These are phyloP conservation scores for Xiphophorus maculatus DNA, from an alignment of 2,113 vertebrate species.

Conservation along the genomic window DNA sequence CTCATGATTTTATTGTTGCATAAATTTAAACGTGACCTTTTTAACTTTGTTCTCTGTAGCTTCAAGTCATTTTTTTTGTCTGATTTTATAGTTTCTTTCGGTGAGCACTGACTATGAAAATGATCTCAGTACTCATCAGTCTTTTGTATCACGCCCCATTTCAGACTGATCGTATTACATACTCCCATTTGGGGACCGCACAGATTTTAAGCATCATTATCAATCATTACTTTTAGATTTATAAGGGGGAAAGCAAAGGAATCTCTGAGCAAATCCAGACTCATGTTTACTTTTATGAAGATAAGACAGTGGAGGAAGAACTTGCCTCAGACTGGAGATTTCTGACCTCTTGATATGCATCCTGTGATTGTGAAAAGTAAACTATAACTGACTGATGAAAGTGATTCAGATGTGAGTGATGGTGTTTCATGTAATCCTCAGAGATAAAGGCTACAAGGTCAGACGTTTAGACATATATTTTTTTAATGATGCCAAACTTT, in stretches of 20 bases:
- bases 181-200: slow-evolving; percentile 53
- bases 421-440: slow-evolving; percentile 34
- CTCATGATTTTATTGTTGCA: background rate
- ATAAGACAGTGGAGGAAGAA: slow-evolving; percentile 38
- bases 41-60: background rate
- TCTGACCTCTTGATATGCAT: slow-evolving; percentile 17
- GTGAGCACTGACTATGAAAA: slow-evolving; percentile 38
- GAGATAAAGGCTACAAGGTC: background rate
- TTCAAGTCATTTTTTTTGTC: background rate
- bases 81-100: slow-evolving; percentile 28
- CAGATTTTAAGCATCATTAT: slow-evolving; percentile 49
- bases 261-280: slow-evolving; percentile 36
- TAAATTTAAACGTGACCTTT: background rate
- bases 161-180: slow-evolving; percentile 60
- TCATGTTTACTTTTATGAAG: slow-evolving; percentile 18
- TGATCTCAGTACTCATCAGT: slow-evolving; percentile 65
- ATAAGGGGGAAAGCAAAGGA: slow-evolving; percentile 30
- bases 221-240: slow-evolving; percentile 45
- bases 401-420: background rate
- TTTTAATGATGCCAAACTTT: too few relatives aligned
- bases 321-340: slow-evolving; percentile 45
- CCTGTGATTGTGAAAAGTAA: slow-evolving; percentile 42
- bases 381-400: slow-evolving; percentile 24
- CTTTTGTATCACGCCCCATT: slow-evolving; percentile 70
- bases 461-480: background rate